phyloP scores from a whole-genome alignment of 1,140 invertebrate species.

The Elymnias hypermnestra region DNA sequence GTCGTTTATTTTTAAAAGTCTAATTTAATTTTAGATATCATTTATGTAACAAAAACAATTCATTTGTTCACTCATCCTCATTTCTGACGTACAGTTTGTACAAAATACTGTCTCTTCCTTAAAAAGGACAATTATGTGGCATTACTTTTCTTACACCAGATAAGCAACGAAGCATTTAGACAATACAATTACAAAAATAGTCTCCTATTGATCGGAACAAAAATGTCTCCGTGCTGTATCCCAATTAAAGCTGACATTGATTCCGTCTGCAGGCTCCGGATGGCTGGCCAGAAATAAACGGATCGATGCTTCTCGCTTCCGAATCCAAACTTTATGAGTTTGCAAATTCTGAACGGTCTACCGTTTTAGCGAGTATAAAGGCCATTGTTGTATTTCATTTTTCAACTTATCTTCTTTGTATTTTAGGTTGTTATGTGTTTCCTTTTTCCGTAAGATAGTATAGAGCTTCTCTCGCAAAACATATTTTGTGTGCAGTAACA shows the following conservation, averaged over 20 bases:
- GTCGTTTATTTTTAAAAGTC: background rate
- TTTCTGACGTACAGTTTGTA: no score
- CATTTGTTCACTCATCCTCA: no score
- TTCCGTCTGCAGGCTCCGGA: conserved; percentile 39
- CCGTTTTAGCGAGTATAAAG: conserved; percentile 11
- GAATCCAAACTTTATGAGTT: conserved; percentile 24
- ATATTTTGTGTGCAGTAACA: no score
- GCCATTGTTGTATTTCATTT: background rate
- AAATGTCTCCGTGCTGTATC: conserved; percentile 48
- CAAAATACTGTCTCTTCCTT: no score
- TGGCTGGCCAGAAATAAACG: conserved; percentile 41
- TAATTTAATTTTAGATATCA: background rate
- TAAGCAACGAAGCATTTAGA: no score
- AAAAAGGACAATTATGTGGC: no score
- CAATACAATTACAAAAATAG: conserved; percentile 23
- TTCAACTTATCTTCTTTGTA: no score
- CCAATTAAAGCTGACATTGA: conserved; percentile 59
- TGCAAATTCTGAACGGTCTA: conserved; percentile 10
- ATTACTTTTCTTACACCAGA: no score
- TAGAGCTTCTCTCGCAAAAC: no score
- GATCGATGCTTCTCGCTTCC: conserved; percentile 30
- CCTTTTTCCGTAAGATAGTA: no score
- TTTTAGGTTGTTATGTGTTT: no score
- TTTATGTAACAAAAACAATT: background rate
- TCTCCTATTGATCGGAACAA: conserved; percentile 41